These are phyloP conservation scores for Panurus biarmicus DNA, from an alignment of 2,113 vertebrate species.

Conservation along the genomic window DNA sequence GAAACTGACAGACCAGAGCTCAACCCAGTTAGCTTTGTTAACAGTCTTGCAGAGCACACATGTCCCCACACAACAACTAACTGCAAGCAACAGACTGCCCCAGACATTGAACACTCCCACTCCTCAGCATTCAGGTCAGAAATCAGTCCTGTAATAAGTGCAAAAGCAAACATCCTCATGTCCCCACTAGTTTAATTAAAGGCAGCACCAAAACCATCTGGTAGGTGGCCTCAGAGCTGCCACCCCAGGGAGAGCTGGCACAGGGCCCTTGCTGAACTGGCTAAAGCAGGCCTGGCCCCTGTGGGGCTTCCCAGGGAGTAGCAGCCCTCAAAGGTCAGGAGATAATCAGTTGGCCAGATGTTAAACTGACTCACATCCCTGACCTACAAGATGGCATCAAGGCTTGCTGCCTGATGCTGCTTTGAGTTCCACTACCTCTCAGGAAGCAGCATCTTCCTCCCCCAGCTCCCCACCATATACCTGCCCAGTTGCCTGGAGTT, in stretches of 20 bases:
- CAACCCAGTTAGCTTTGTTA: background rate
- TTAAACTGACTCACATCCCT: background rate
- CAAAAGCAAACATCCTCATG: background rate
- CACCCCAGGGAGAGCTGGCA: background rate
- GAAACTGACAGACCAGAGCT: background rate
- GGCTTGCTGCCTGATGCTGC: background rate
- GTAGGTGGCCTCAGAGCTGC: background rate
- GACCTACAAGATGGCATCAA: background rate
- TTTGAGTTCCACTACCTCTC: background rate
- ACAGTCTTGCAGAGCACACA: background rate
- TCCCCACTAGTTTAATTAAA: slow-evolving; percentile 32
- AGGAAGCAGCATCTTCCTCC: background rate
- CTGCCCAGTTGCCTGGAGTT: background rate
- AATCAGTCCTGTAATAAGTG: background rate
- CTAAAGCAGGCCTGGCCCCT: background rate
- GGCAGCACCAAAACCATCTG: background rate
- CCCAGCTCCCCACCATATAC: background rate
- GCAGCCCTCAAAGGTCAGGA: background rate
- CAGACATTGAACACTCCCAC: background rate
- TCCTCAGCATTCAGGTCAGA: background rate
- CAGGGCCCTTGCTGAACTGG: background rate
- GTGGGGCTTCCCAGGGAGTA: background rate
- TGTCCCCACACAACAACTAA: background rate
- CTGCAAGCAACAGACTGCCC: background rate
- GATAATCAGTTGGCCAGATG: background rate